Evolutionary conservation across 2,113 vertebrate species (phyloP).

Genomic region (Uria aalge): DNA sequence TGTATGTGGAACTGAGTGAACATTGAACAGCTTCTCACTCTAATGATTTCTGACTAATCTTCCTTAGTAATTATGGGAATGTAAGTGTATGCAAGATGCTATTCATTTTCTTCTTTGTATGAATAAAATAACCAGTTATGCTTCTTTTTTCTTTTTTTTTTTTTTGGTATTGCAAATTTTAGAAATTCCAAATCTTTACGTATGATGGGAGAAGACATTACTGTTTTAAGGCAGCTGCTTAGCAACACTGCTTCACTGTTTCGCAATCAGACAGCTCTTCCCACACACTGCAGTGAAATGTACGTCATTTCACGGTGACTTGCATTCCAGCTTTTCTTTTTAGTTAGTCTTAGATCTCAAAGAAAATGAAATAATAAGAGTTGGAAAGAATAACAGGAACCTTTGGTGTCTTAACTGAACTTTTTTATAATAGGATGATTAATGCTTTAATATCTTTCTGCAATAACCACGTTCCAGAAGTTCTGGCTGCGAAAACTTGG

Average conservation of each 20-base stretch:
- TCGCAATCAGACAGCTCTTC: constrained; percentile 47
- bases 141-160: background rate
- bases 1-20: background rate
- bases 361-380: constrained; percentile 36
- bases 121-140: background rate
- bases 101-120: background rate
- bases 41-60: background rate
- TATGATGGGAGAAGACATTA: constrained; percentile 26
- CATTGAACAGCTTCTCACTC: background rate
- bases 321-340: constrained; percentile 22
- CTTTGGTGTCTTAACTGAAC: constrained; percentile 1
- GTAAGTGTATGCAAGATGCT: background rate
- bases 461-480: constrained; percentile 35
- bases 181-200: background rate
- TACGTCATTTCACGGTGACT: constrained; percentile 48
- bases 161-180: background rate
- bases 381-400: constrained; percentile 13
- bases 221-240: constrained; percentile 56
- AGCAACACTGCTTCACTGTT: constrained; percentile 58
- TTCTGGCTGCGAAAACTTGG: constrained; percentile 26
- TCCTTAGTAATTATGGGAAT: background rate
- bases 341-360: constrained; percentile 29
- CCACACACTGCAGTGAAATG: constrained; percentile 38
- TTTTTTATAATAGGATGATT: constrained; percentile 47
- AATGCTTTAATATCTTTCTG: constrained; percentile 57